Percentiles rank a stretch among this genome's conserved stretches.
These are phyloP conservation scores for Acrocephalus kingi DNA, from an alignment of 2,113 vertebrate genomes.

Conservation along the genomic window DNA sequence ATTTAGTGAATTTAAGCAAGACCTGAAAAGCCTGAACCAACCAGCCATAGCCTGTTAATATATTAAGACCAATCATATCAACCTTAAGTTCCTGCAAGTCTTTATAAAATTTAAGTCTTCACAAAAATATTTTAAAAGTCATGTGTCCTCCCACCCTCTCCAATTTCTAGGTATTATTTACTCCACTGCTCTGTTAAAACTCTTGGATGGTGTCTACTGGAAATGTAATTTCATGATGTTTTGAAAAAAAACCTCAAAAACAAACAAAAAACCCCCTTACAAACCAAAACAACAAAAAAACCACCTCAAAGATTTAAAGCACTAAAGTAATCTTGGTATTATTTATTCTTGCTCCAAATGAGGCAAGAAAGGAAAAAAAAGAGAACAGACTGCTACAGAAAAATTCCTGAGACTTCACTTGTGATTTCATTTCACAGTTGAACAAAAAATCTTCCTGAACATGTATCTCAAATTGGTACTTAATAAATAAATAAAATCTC, in stretches of 20 bases:
- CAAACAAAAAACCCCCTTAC: fast-evolving
- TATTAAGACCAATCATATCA: not conserved
- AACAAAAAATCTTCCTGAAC: not conserved
- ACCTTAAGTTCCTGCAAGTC: not conserved
- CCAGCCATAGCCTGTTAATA: not conserved
- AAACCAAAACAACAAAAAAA: not conserved
- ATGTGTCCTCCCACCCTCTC: not conserved
- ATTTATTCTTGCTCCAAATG: not conserved
- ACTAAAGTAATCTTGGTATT: not conserved
- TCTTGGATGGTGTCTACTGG: not conserved
- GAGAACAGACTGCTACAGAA: not conserved
- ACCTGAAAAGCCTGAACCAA: not conserved
- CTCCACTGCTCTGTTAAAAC: not conserved
- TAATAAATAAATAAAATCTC: not conserved
- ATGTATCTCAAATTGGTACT: not conserved
- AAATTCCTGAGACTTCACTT: not conserved
- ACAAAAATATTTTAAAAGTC: not conserved
- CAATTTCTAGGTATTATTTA: not conserved
- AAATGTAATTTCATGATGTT: not conserved
- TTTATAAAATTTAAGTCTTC: not conserved
- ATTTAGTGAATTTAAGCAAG: conserved; percentile 34
- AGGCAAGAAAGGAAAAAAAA: not conserved
- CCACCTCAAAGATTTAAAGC: not conserved
- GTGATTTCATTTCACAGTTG: not conserved
- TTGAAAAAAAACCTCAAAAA: not conserved